phyloP scores from a whole-genome alignment of 2,113 vertebrate species.

The Acrocephalus kingi region DNA sequence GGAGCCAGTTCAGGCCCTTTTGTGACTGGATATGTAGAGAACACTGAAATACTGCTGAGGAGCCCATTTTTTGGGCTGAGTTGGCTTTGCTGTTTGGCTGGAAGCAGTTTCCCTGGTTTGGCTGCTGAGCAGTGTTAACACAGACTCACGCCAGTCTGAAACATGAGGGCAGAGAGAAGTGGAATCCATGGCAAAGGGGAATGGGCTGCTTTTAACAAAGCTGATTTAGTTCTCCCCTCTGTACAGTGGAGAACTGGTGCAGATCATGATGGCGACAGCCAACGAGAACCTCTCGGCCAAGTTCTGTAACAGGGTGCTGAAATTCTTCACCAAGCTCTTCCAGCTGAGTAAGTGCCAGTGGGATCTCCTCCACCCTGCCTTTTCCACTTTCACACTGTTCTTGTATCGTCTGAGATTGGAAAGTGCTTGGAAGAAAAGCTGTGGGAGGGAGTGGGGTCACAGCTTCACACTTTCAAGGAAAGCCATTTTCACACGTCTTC shows the following conservation, averaged over 20 bases:
- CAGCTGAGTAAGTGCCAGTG: slow-evolving; percentile 89
- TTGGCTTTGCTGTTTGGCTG: not conserved
- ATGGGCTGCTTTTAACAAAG: not conserved
- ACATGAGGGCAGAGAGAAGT: not conserved
- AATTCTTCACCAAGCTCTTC: slow-evolving; percentile 99
- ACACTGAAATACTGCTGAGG: not conserved
- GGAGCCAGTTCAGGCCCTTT: not conserved
- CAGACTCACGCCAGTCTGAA: not conserved
- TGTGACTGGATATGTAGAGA: not conserved
- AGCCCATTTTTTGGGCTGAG: not conserved
- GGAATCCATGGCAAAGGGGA: not conserved
- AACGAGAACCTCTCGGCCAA: slow-evolving; percentile 96
- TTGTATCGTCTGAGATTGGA: not conserved
- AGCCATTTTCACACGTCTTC: not conserved
- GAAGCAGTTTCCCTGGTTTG: not conserved
- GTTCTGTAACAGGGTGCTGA: slow-evolving; percentile 97
- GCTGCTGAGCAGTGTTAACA: not conserved
- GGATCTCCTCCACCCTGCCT: slow-evolving; percentile 16
- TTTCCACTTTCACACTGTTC: not conserved
- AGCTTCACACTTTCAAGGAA: not conserved
- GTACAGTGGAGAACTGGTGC: slow-evolving; percentile 90
- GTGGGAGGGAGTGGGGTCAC: not conserved
- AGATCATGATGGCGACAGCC: slow-evolving; percentile 99
- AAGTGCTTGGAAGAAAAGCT: slow-evolving; percentile 7
- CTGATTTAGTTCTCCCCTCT: not conserved